Evolutionary conservation across 2,797 vertebrate genomes (phyloP).

Genomic region (Tapirus indicus): DNA sequence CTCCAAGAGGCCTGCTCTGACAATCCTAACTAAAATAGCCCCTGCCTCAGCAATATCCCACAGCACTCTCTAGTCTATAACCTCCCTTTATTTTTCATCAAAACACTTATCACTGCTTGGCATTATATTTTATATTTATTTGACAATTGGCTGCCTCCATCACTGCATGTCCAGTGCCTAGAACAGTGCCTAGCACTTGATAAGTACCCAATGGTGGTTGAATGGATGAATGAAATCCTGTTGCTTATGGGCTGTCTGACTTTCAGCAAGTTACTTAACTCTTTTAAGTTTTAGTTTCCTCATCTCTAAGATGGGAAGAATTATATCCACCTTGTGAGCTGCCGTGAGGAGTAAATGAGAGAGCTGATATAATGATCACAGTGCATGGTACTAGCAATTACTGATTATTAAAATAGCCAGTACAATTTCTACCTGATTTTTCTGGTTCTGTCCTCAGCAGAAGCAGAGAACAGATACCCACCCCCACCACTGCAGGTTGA

Average conservation of each 20-base stretch:
- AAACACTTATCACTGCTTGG: neutral
- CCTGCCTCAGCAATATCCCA: neutral
- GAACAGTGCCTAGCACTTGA: neutral
- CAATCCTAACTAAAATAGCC: neutral
- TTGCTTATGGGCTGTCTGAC: neutral
- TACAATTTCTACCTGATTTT: neutral
- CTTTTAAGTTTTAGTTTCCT: constrained; percentile 26
- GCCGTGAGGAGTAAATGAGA: constrained; percentile 1
- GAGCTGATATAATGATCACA: neutral
- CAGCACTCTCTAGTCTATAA: neutral
- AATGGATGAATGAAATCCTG: neutral
- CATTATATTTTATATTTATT: constrained; percentile 52
- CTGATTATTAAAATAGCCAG: constrained; percentile 46
- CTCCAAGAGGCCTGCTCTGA: neutral
- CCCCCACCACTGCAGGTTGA: neutral
- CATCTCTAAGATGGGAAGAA: constrained; percentile 52
- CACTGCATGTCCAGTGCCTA: neutral
- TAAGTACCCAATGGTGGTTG: neutral
- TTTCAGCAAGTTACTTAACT: constrained; percentile 19
- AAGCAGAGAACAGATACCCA: neutral
- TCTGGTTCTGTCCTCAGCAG: constrained; percentile 4
- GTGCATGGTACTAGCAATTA: constrained; percentile 29
- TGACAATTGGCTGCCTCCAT: neutral
- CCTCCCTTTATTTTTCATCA: constrained; percentile 24
- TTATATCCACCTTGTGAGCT: constrained; percentile 1